phyloP scores from a whole-genome alignment of 2,888 invertebrate species.

The Nomada ruficornis region DNA sequence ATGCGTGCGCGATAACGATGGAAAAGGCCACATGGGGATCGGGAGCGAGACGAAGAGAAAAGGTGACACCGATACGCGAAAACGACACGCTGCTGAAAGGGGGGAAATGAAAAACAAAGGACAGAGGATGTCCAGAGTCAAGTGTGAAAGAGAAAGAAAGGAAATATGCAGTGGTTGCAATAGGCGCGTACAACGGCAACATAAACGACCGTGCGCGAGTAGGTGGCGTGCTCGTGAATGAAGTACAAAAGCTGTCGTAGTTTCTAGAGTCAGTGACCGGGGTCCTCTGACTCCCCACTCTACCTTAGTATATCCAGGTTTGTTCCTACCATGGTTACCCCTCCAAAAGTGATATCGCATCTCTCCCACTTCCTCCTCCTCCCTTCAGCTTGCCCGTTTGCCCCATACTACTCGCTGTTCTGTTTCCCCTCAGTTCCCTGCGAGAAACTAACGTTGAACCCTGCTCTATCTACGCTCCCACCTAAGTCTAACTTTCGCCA shows the following conservation, averaged over 20 bases:
- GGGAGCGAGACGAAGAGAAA: constrained; percentile 12
- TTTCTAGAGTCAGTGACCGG: constrained; percentile 85
- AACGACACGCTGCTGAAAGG: background rate
- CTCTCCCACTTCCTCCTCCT: constrained; percentile 42
- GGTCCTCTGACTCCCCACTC: constrained; percentile 73
- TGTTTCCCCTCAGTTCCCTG: constrained; percentile 13
- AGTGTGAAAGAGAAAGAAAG: constrained; percentile 10
- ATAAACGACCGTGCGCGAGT: constrained; percentile 69
- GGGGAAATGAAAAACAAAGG: background rate
- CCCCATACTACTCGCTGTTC: background rate
- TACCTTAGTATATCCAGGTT: constrained; percentile 47
- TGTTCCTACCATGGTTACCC: constrained; percentile 58
- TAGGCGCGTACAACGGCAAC: constrained; percentile 28
- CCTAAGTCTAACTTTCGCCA: constrained; percentile 69
- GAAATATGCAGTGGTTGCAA: constrained; percentile 29
- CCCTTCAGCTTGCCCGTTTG: constrained; percentile 16
- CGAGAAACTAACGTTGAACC: constrained; percentile 21
- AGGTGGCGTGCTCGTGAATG: constrained; percentile 80
- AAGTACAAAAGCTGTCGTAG: constrained; percentile 76
- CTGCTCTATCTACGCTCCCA: constrained; percentile 33
- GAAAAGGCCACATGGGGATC: constrained; percentile 48
- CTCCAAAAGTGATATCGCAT: constrained; percentile 50
- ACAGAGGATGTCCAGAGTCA: background rate
- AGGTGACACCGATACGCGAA: constrained; percentile 38
- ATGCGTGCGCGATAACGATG: constrained; percentile 60